Conservation (phyloP, 2,113 vertebrate genomes). For the Hiodon alosoides region DNA sequence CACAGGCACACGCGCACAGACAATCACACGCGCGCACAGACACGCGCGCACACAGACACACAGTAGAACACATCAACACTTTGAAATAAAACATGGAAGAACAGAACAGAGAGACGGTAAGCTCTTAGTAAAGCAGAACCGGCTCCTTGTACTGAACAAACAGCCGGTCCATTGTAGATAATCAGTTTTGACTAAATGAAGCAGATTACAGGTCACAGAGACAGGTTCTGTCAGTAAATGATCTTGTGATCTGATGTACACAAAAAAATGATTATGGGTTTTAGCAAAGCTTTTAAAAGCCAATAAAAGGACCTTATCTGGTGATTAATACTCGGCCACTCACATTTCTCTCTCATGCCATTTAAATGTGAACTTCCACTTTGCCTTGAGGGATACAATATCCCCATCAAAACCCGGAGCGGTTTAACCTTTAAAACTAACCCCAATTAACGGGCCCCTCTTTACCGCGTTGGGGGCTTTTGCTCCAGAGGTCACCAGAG, state of each 20-base stretch:
- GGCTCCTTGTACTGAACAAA: neutral
- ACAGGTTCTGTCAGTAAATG: conserved; percentile 2
- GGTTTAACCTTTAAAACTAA: conserved; percentile 1
- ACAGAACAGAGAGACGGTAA: neutral
- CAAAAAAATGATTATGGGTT: neutral
- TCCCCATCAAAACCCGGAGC: neutral
- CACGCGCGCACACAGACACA: conserved; percentile 18
- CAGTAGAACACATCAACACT: neutral
- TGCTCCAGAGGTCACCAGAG: conserved; percentile 6
- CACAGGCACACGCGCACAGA: conserved; percentile 1
- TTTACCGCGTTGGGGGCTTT: neutral
- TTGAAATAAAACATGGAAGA: neutral
- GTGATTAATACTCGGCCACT: conserved; percentile 14
- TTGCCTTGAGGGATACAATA: neutral
- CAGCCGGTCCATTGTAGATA: neutral
- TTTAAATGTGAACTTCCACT: conserved; percentile 14
- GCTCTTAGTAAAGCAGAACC: neutral
- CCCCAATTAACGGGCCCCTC: neutral
- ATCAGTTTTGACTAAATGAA: conserved; percentile 11
- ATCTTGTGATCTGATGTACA: conserved; percentile 11
- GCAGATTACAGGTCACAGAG: conserved; percentile 4
- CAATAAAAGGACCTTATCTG: conserved; percentile 13
- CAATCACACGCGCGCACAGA: neutral
- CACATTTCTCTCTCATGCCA: neutral
- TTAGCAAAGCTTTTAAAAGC: conserved; percentile 14